These are phyloP conservation scores for Drosophila pectinifera DNA, from an alignment of 1,140 invertebrate genomes.

Conservation along the genomic window DNA sequence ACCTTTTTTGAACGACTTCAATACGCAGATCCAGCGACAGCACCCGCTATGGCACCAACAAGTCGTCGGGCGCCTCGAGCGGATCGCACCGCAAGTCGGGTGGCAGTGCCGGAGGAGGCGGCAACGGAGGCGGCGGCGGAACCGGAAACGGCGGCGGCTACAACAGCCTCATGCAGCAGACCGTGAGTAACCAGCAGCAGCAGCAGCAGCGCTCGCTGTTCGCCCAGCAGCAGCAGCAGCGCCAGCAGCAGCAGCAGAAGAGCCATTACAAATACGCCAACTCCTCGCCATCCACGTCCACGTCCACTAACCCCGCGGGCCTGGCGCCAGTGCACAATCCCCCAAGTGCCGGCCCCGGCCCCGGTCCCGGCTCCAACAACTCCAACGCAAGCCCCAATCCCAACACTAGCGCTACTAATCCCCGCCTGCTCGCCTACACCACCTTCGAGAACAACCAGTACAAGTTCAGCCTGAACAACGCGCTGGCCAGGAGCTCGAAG, in stretches of 20 bases:
- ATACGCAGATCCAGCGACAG: constrained; percentile 80
- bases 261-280: constrained; percentile 77
- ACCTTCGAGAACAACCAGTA: constrained; percentile 85
- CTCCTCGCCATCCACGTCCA: constrained; percentile 53
- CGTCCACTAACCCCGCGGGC: constrained; percentile 62
- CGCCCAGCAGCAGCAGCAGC: constrained; percentile 68
- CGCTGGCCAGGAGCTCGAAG: constrained; percentile 50
- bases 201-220: constrained; percentile 77
- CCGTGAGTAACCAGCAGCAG: constrained; percentile 85
- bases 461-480: constrained; percentile 84
- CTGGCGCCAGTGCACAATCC: constrained; percentile 72
- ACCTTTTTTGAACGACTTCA: background rate
- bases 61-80: constrained; percentile 83
- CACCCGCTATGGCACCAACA: constrained; percentile 84
- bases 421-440: constrained; percentile 83
- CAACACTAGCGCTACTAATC: constrained; percentile 64
- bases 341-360: constrained; percentile 20
- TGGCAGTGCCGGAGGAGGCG: constrained; percentile 48
- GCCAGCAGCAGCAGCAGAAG: constrained; percentile 73
- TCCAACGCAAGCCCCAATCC: constrained; percentile 23
- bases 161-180: constrained; percentile 84
- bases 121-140: constrained; percentile 24
- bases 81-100: constrained; percentile 81
- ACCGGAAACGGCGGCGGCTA: constrained; percentile 66
- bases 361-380: constrained; percentile 10